Evolutionary conservation across 2,888 invertebrate species (phyloP).

Genomic region (Morpho achilles): DNA sequence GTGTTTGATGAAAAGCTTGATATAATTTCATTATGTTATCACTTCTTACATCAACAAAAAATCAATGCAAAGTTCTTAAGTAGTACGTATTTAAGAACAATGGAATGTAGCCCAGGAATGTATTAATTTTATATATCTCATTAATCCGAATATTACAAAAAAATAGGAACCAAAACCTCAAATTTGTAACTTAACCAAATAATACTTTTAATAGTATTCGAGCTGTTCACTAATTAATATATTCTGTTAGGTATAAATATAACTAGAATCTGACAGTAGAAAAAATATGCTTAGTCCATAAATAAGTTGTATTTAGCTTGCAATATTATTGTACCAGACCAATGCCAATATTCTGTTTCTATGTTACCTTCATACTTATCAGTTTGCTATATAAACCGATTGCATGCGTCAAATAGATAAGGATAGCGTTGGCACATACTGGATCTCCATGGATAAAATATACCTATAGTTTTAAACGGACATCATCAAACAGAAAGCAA

Average conservation of each 20-base stretch:
- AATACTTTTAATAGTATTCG: slow-evolving; percentile 52
- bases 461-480: slow-evolving; percentile 17
- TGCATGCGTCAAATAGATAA: slow-evolving; percentile 35
- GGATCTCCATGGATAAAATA: slow-evolving; percentile 20
- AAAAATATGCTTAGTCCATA: slow-evolving; percentile 4
- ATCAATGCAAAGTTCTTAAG: no score
- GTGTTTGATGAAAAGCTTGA: no score
- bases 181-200: slow-evolving; percentile 36
- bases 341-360: slow-evolving; percentile 31
- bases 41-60: no score
- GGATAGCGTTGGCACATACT: slow-evolving; percentile 26
- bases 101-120: slow-evolving; percentile 1
- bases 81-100: not conserved
- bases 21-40: no score
- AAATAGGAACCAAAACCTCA: slow-evolving; percentile 70
- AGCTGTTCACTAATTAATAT: slow-evolving; percentile 36
- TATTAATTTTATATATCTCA: not conserved
- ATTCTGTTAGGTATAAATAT: not conserved
- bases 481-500: not conserved
- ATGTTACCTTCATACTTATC: slow-evolving; percentile 33
- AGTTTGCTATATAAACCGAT: slow-evolving; percentile 32
- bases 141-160: slow-evolving; percentile 27
- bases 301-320: slow-evolving; percentile 14
- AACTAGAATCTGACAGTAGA: slow-evolving; percentile 43
- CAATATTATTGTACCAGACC: slow-evolving; percentile 24